These are phyloP conservation scores for Tragelaphus imberbis DNA, from an alignment of 2,113 vertebrate genomes.

Conservation along the genomic window DNA sequence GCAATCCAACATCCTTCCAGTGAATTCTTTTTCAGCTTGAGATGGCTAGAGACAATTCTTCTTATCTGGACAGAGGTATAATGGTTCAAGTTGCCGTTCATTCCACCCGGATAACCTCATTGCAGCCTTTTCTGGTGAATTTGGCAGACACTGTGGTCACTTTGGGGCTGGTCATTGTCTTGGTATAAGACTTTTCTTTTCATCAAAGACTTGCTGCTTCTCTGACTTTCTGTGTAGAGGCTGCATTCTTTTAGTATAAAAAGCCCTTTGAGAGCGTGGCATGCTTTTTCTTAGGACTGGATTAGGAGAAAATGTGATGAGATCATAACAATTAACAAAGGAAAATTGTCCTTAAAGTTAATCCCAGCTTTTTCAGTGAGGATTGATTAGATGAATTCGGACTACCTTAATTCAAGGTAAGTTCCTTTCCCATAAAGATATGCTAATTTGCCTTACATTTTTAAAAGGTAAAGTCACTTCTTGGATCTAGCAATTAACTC, in stretches of 20 bases:
- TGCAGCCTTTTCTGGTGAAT: neutral
- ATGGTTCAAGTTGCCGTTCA: neutral
- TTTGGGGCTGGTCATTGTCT: neutral
- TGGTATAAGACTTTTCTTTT: neutral
- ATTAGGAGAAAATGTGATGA: neutral
- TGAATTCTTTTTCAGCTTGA: neutral
- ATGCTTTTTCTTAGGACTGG: neutral
- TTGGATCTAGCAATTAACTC: neutral
- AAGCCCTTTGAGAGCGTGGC: neutral
- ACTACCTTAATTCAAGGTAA: neutral
- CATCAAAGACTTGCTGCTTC: neutral
- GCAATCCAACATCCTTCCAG: neutral
- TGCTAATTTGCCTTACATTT: neutral
- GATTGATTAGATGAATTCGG: neutral
- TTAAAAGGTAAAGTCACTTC: neutral
- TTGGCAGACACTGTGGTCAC: neutral
- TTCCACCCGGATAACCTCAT: neutral
- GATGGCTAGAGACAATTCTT: neutral
- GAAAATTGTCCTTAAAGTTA: neutral
- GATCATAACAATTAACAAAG: neutral
- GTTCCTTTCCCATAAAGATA: neutral
- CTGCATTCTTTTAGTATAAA: neutral
- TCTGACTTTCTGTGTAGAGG: neutral
- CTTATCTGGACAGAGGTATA: neutral
- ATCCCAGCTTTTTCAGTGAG: neutral